A percentile compares a stretch with the other conserved stretches of the same genome.
Evolutionary conservation across 2,113 vertebrate genomes (phyloP).

Genomic region (Illadopsis cleaveri): DNA sequence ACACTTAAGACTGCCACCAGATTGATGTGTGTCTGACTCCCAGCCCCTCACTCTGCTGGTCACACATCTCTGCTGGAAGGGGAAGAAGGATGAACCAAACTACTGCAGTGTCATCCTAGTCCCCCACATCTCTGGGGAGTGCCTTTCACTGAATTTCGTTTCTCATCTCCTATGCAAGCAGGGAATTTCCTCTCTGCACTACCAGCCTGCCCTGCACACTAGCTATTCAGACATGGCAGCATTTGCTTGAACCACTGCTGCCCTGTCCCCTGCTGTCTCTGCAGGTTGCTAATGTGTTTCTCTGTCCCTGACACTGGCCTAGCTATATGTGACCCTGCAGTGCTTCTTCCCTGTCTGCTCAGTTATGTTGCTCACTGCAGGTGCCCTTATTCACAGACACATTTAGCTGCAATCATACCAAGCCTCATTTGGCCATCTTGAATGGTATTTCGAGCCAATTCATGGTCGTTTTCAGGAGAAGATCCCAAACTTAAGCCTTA

Average conservation of each 20-base stretch:
- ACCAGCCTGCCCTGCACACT: neutral
- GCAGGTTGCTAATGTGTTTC: neutral
- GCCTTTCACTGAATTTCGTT: neutral
- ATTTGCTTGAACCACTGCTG: neutral
- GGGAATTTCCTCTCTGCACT: neutral
- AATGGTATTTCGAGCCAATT: neutral
- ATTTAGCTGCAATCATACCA: neutral
- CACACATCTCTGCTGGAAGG: fast-evolving
- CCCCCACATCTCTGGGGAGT: neutral
- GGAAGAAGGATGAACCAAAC: neutral
- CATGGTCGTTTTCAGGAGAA: neutral
- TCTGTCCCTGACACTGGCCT: neutral
- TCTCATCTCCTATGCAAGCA: neutral
- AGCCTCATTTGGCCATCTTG: neutral
- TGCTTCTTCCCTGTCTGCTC: neutral
- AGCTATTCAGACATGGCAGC: neutral
- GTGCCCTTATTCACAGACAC: neutral
- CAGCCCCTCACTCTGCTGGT: neutral
- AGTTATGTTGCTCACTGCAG: fast-evolving
- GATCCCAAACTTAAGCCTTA: neutral
- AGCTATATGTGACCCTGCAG: fast-evolving
- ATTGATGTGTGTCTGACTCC: fast-evolving
- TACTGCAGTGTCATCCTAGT: neutral
- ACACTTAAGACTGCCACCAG: neutral
- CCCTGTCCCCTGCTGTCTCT: neutral